phyloP scores from a whole-genome alignment of 2,797 vertebrate genomes.

The Ciconia nigra region DNA sequence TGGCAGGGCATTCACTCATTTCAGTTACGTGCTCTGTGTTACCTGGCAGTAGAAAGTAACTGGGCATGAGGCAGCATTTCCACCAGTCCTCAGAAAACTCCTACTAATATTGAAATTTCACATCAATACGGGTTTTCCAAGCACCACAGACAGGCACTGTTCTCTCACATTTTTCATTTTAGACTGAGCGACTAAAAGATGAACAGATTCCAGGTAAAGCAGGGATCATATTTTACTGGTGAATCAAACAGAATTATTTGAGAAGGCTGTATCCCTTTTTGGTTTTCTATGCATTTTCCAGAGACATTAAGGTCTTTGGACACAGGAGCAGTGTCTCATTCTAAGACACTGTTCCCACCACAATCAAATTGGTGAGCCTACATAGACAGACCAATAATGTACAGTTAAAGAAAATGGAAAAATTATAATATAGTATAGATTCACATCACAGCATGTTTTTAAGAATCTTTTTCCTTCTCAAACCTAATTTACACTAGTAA shows the following conservation, averaged over 20 bases:
- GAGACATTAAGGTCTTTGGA: not conserved
- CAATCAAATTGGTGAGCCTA: not conserved
- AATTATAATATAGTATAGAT: not conserved
- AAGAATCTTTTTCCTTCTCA: not conserved
- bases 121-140: not conserved
- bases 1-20: not conserved
- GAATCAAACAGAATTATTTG: not conserved
- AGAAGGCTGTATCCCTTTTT: not conserved
- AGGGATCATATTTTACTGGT: not conserved
- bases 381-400: not conserved
- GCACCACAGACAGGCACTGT: not conserved
- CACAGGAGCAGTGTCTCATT: not conserved
- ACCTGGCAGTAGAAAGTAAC: not conserved
- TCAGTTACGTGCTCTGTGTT: not conserved
- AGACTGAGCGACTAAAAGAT: not conserved
- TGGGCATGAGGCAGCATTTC: not conserved
- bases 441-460: not conserved
- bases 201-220: not conserved
- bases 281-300: not conserved
- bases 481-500: not conserved
- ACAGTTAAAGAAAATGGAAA: not conserved
- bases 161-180: not conserved
- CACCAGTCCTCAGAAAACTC: not conserved
- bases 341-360: not conserved
- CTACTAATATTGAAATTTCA: not conserved